phyloP scores from a whole-genome alignment of 2,888 invertebrate genomes.

The Andricus quercusramuli region DNA sequence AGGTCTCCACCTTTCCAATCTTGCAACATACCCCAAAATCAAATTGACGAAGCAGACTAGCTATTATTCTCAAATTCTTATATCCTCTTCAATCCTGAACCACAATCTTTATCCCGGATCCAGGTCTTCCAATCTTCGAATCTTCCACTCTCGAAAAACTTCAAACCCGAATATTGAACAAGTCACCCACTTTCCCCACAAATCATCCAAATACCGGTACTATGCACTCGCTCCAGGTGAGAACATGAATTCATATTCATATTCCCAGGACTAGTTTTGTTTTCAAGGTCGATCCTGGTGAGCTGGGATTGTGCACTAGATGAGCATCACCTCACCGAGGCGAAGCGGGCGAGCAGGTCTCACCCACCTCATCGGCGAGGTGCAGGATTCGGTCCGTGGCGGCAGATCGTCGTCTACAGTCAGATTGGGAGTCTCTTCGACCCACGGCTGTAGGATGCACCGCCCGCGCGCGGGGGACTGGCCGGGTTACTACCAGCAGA shows the following conservation, averaged over 20 bases:
- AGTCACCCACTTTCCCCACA: background rate
- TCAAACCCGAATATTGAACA: background rate
- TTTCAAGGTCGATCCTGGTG: constrained; percentile 12
- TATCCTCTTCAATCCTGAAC: background rate
- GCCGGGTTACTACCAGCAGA: constrained; percentile 75
- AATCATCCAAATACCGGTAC: constrained; percentile 15
- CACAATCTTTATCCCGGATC: background rate
- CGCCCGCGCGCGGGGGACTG: constrained; percentile 77
- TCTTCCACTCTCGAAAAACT: background rate
- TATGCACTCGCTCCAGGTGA: background rate
- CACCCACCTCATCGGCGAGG: constrained; percentile 57
- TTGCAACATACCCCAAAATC: background rate
- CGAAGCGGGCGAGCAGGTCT: constrained; percentile 51
- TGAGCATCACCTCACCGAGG: constrained; percentile 47
- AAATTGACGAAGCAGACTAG: background rate
- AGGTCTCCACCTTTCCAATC: background rate
- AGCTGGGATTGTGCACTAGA: constrained; percentile 2
- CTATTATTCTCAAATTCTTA: background rate
- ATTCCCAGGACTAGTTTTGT: background rate
- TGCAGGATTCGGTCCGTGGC: constrained; percentile 45
- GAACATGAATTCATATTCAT: constrained; percentile 6
- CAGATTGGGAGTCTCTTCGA: constrained; percentile 44
- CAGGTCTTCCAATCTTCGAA: background rate
- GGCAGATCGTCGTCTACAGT: constrained; percentile 46
- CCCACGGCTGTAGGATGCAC: constrained; percentile 66